A percentile compares a stretch with the other conserved stretches of the same genome.
Evolutionary conservation across 2,113 vertebrate species (phyloP).

Genomic region (Gnathonemus echidnorhynchus): DNA sequence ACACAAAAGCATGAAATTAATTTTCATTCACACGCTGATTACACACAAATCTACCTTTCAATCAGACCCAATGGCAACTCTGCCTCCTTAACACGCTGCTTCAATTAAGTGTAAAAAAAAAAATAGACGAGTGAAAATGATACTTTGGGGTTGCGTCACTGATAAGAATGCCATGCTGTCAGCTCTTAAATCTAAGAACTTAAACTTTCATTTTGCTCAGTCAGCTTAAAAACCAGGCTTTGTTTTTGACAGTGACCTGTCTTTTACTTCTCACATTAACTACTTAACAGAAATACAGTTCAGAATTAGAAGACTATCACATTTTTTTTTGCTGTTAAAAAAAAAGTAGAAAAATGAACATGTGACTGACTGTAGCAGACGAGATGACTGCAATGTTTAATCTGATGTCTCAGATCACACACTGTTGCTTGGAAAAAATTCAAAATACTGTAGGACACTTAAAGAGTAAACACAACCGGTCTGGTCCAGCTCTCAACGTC

Average conservation of each 20-base stretch:
- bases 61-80: neutral
- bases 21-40: neutral
- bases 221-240: neutral
- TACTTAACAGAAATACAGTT: neutral
- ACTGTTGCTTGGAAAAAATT: neutral
- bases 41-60: neutral
- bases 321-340: neutral
- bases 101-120: neutral
- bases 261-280: neutral
- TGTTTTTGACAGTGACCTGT: neutral
- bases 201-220: neutral
- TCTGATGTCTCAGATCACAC: neutral
- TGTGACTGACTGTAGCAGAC: neutral
- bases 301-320: neutral
- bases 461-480: neutral
- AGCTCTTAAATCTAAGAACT: neutral
- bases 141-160: neutral
- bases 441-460: neutral
- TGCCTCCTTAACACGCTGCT: neutral
- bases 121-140: neutral
- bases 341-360: neutral
- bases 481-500: neutral
- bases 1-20: slow-evolving; percentile 1
- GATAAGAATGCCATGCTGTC: neutral
- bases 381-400: neutral